A percentile compares a stretch with the other conserved stretches of the same genome.
Conservation (phyloP, 2,888 invertebrate genomes). For the Mycalesis mineus region DNA sequence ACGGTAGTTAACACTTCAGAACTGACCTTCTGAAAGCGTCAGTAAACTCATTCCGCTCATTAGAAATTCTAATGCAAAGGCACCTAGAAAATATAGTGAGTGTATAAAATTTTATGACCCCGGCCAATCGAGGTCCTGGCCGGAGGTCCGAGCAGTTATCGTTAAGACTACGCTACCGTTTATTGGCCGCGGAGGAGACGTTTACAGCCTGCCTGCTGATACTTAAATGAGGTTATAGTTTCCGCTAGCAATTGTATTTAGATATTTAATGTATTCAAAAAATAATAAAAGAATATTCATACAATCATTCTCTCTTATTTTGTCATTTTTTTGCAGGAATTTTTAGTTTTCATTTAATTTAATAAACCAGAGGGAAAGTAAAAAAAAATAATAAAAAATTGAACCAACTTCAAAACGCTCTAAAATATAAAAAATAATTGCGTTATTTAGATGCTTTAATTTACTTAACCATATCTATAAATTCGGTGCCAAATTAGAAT, state of each 20-base stretch:
- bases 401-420: too few relatives aligned
- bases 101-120: constrained; percentile 25
- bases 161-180: constrained; percentile 21
- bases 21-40: constrained; percentile 5
- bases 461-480: too few relatives aligned
- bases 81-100: constrained; percentile 18
- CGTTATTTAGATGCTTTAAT: too few relatives aligned
- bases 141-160: constrained; percentile 19
- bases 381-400: too few relatives aligned
- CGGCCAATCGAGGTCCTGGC: constrained; percentile 18
- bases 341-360: too few relatives aligned
- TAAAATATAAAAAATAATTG: too few relatives aligned
- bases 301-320: too few relatives aligned
- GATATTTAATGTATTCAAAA: neutral
- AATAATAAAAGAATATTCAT: too few relatives aligned
- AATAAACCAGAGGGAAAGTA: too few relatives aligned
- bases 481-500: too few relatives aligned
- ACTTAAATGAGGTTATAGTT: constrained; percentile 18
- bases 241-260: constrained; percentile 2
- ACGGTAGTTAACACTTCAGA: neutral
- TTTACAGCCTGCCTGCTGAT: constrained; percentile 3
- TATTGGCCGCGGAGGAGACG: constrained; percentile 11
- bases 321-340: too few relatives aligned
- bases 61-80: constrained; percentile 24
- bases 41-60: constrained; percentile 14